Base-by-base conservation (phyloP, 1,140 invertebrate genomes). In the Micrasema longulum region DNA sequence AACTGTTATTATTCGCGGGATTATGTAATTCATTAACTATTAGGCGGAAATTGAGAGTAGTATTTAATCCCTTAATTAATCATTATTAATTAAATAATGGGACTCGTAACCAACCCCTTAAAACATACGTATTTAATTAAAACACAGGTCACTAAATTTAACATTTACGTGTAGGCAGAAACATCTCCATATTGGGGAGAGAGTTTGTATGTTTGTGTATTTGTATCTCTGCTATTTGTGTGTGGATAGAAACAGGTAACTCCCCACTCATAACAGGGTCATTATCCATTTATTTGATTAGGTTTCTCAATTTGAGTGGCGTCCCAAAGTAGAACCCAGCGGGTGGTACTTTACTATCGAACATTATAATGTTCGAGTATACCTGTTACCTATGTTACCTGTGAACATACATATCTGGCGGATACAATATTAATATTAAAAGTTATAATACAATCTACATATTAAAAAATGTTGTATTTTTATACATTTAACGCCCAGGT, bases 241-340 rank as follows among this genome's bases (percentile, higher is more conserved):
- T 63, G 26, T 47, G n/a, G 11, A 38, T n/a, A n/a, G n/a, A n/a
- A n/a, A 18, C 31, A 41, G 55, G 55, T 60, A 31, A 31, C 26
- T 31, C 26, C 26, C 26, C 26, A 65, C 63, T 50, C 63, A 65
- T 67, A 67, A 67, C 65, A 45, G 52, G 73, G 73, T 75, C 73
- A 75, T 75, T 75, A 75, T 71, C 69, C 73, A 75, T 75, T 75
- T 75, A 75, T 75, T 75, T 75, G 73, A 75, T 75, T 75, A 75
- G 62, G 60, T 71, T 75, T 55, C 65, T 69, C 69, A 65, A 75
- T 75, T 71, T 69, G 73, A 68, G 55, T 71, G 69, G 69, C 62
- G 60, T 63, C 57, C 53, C 55, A 68, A 71, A 75, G 73, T 71
- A 67, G 35, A 20, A 20, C 67, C 50, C 50, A 41, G 35, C 50